Base-by-base conservation (phyloP, 2,797 vertebrate genomes). In the Hypotaenidia philippensis region DNA sequence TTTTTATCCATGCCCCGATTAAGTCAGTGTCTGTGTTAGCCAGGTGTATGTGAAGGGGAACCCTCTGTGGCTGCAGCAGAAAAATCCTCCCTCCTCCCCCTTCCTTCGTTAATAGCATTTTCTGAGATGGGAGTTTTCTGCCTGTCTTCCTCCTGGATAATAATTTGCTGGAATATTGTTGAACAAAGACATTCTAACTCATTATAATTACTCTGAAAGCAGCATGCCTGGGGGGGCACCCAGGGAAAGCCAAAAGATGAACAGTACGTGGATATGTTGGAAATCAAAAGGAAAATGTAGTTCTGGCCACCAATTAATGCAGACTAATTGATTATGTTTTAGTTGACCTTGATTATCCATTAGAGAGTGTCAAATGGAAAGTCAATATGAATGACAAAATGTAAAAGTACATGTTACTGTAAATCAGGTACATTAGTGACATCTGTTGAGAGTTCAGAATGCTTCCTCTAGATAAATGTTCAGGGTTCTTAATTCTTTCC, bases 381-480 rank as follows among this genome's bases (percentile, higher is more conserved):
- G 78, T 86, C 93, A 92, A 89, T 96, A 87, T 23, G 57, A 96
- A 78, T 94, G 80, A 82, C 72, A 95, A 95, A 97, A 93, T 27
- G 68, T 93, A 83, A 69, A 70, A 65, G 27, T 94, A 38, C 50
- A 7, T 87, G 71, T 23, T 85, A 68, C 22, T 2, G 31, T 85
- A 94, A 94, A 94, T 91, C 89, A 94, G 83, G 83, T 94, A 71
- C 90, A 56, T 87, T 66, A 95, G 90, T 96, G 96, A 96, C 93
- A 96, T 64, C 41, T 95, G 86, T 95, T 0, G 89, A 95, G 96
- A 95, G 74, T 68, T 92, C 83, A 95, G 87, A 78, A 77, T 31
- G n/a, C 49, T 95, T 95, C 87, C 64, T 93, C 49, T 23, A 89
- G 40, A 56, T 56, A 91, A 92, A 60, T 40, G 17, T 50, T 68